A percentile compares a stretch with the other conserved stretches of the same genome.
phyloP scores from a whole-genome alignment of 2,113 vertebrate genomes.

The western clawed frog (Xenopus tropicalis) region UCB_Xtro_10.0 CM004444.2:129689501-129690000 shows the following conservation, averaged over 20 bases:
- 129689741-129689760: background rate
- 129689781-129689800: conserved; percentile 22
- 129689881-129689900: background rate
- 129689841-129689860: background rate
- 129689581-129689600: conserved; percentile 65
- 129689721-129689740: conserved; percentile 48
- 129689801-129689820: no score
- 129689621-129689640: conserved; percentile 53
- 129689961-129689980: no score
- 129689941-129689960: no score
- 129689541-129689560: conserved; percentile 57
- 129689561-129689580: conserved; percentile 54
- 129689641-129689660: conserved; percentile 41
- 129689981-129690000: no score
- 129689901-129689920: no score
- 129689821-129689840: no score
- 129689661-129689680: conserved; percentile 49
- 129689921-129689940: no score
- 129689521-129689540: conserved; percentile 56
- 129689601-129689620: conserved; percentile 64
- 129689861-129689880: background rate
- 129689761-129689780: conserved; percentile 39
- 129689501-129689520: conserved; percentile 64
- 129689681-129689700: conserved; percentile 43
- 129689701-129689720: conserved; percentile 40